A percentile compares a stretch with the other conserved stretches of the same genome.
Conservation (phyloP, 2,797 vertebrate species). For the Acanthis flammea region DNA sequence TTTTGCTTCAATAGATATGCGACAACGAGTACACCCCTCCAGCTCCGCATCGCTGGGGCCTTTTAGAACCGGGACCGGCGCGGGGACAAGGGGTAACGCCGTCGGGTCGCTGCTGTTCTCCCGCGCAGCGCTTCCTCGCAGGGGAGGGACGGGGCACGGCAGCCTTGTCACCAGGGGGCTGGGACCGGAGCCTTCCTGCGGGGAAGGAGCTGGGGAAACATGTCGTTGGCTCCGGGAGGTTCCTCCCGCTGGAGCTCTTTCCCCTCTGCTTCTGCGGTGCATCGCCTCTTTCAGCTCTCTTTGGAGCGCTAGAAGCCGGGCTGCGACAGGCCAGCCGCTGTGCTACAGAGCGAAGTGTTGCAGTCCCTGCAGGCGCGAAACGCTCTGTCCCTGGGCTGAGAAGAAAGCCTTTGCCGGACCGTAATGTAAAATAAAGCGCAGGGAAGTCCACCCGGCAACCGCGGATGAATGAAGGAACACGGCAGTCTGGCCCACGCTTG, state of each 20-base stretch:
- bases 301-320: neutral
- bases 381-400: neutral
- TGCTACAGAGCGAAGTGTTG: neutral
- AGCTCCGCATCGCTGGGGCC: fast-evolving
- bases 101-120: neutral
- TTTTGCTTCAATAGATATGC: neutral
- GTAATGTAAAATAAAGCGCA: neutral
- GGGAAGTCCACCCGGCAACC: neutral
- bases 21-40: fast-evolving
- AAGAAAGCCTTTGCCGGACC: neutral
- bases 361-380: neutral
- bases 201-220: neutral
- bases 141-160: neutral
- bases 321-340: neutral
- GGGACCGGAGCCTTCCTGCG: neutral
- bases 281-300: neutral
- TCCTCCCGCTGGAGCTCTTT: neutral
- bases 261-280: neutral
- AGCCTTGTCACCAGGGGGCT: neutral
- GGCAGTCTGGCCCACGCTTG: no score
- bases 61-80: no score
- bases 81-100: neutral
- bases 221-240: neutral
- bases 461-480: neutral
- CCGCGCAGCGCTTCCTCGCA: neutral